phyloP scores from a whole-genome alignment of 1,140 invertebrate genomes.

The Helicoverpa armigera region DNA sequence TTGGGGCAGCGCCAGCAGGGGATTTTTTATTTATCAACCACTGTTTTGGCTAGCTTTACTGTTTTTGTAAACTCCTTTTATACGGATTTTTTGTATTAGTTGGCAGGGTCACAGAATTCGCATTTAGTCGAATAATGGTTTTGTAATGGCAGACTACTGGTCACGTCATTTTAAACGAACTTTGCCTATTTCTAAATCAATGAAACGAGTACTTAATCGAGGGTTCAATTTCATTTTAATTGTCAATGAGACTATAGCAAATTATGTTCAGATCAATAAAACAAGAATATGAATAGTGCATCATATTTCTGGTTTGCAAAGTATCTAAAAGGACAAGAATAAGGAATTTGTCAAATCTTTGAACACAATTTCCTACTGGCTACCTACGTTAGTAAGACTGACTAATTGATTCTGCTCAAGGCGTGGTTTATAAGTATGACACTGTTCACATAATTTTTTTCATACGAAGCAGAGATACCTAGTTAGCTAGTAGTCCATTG shows the following conservation, averaged over 20 bases:
- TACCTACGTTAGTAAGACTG: too few species aligned
- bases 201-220: too few species aligned
- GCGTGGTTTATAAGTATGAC: too few species aligned
- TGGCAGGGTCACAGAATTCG: not conserved
- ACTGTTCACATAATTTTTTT: too few species aligned
- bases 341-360: not conserved
- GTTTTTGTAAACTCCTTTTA: conserved; percentile 40
- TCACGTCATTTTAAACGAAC: too few species aligned
- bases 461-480: too few species aligned
- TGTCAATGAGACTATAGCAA: too few species aligned
- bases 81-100: conserved; percentile 27
- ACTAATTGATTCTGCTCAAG: too few species aligned
- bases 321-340: not conserved
- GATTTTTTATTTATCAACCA: conserved; percentile 56
- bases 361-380: too few species aligned
- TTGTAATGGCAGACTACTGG: not conserved
- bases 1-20: conserved; percentile 62
- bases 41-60: conserved; percentile 50
- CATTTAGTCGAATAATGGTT: not conserved
- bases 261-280: not conserved
- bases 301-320: not conserved
- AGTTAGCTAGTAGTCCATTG: too few species aligned
- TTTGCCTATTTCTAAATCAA: too few species aligned
- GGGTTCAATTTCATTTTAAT: too few species aligned
- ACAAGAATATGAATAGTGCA: conserved; percentile 6